Percentiles rank a stretch among this genome's conserved stretches.
Conservation (phyloP, 2,888 invertebrate species). For the Caenorhabditis japonica region DNA sequence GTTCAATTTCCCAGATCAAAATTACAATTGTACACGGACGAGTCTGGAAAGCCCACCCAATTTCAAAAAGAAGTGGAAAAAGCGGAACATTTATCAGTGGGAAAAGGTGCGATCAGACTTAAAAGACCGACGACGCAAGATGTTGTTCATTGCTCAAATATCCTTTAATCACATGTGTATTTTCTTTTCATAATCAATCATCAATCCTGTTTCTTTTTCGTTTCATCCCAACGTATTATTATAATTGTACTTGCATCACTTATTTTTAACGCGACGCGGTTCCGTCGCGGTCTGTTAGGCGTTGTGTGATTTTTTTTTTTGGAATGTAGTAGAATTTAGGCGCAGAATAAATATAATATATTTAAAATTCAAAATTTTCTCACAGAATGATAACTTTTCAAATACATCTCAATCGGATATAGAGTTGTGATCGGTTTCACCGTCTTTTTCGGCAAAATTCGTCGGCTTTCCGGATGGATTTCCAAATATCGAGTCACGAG, state of each 20-base stretch:
- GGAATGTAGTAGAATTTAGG: not conserved
- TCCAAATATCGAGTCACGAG: constrained; percentile 26
- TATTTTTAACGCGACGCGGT: too few species aligned
- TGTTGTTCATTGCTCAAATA: constrained; percentile 50
- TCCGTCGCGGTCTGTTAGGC: too few species aligned
- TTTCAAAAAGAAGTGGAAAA: constrained; percentile 23
- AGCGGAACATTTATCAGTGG: not conserved
- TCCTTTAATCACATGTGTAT: constrained; percentile 24
- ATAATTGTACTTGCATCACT: too few species aligned
- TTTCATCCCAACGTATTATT: too few species aligned
- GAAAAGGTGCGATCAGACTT: constrained; percentile 15
- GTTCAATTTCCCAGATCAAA: constrained; percentile 34
- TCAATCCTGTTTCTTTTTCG: constrained; percentile 1
- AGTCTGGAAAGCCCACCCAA: constrained; percentile 3
- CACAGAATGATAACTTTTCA: constrained; percentile 15
- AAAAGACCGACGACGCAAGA: constrained; percentile 26
- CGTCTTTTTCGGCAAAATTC: constrained; percentile 31
- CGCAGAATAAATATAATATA: constrained; percentile 7
- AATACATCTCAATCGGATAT: constrained; percentile 22
- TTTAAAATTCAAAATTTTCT: constrained; percentile 3
- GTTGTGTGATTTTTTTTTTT: not conserved
- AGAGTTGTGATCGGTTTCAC: constrained; percentile 8
- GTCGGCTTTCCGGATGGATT: constrained; percentile 13
- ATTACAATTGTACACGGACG: constrained; percentile 30
- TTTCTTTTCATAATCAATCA: not conserved